phyloP scores from a whole-genome alignment of 2,797 vertebrate species.

The Poeciliopsis presidionis region DNA sequence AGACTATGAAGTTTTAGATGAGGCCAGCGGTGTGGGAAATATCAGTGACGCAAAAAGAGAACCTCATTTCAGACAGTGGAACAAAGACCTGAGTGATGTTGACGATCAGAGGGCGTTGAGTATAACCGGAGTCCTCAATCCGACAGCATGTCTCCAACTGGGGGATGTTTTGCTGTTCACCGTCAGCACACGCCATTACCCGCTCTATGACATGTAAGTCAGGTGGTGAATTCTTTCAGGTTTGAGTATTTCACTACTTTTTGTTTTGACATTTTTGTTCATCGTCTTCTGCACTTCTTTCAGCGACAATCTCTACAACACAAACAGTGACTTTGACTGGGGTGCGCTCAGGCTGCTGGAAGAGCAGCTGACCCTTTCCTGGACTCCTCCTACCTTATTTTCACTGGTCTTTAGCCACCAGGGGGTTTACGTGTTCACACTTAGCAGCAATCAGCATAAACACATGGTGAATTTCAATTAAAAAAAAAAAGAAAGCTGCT shows the following conservation, averaged over 20 bases:
- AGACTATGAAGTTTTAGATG: slow-evolving; percentile 8
- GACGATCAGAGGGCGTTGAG: slow-evolving; percentile 20
- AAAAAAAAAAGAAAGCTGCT: not conserved
- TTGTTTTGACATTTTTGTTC: not conserved
- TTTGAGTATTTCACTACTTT: not conserved
- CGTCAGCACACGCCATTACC: slow-evolving; percentile 82
- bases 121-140: slow-evolving; percentile 83
- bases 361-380: slow-evolving; percentile 75
- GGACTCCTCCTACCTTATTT: slow-evolving; percentile 77
- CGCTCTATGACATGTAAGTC: slow-evolving; percentile 88
- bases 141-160: slow-evolving; percentile 82
- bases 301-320: slow-evolving; percentile 91
- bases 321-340: slow-evolving; percentile 88
- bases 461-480: slow-evolving; percentile 80
- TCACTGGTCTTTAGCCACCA: slow-evolving; percentile 82
- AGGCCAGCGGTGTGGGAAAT: slow-evolving; percentile 23
- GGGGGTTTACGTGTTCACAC: slow-evolving; percentile 85
- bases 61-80: slow-evolving; percentile 31
- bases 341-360: slow-evolving; percentile 83
- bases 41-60: slow-evolving; percentile 17
- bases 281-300: slow-evolving; percentile 15
- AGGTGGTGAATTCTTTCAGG: not conserved
- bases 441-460: slow-evolving; percentile 85
- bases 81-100: slow-evolving; percentile 21
- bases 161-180: slow-evolving; percentile 82